A percentile compares a stretch with the other conserved stretches of the same genome.
Evolutionary conservation across 2,797 vertebrate genomes (phyloP).

Genomic region (Limosa lapponica): DNA sequence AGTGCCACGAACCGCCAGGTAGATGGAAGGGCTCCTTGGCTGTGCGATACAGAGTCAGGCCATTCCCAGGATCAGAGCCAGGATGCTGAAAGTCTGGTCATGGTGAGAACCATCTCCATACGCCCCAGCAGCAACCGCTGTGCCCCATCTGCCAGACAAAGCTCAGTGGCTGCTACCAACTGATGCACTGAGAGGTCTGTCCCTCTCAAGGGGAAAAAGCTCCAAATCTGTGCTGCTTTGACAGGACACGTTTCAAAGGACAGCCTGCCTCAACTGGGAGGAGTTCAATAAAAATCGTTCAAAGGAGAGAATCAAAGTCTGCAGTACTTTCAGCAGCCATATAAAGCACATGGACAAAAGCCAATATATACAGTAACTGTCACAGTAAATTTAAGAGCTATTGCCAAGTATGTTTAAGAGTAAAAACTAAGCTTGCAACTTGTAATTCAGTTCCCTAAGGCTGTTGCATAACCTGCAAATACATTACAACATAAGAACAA

Average conservation of each 20-base stretch:
- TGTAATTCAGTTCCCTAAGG: not conserved
- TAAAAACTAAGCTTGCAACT: conserved; percentile 10
- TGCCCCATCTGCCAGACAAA: not conserved
- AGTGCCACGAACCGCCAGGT: not conserved
- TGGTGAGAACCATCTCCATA: not conserved
- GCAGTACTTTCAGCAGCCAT: not conserved
- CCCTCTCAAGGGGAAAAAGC: not conserved
- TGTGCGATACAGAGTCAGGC: not conserved
- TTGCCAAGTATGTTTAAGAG: conserved; percentile 33
- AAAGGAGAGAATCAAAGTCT: not conserved
- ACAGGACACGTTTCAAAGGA: not conserved
- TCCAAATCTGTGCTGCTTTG: not conserved
- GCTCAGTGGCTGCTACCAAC: not conserved
- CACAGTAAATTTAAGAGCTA: not conserved
- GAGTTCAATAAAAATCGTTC: not conserved
- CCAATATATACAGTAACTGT: conserved; percentile 29
- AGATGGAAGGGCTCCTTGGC: not conserved
- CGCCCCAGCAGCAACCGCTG: not conserved
- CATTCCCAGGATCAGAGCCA: not conserved
- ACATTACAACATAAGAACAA: conserved; percentile 35
- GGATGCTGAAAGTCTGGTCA: not conserved
- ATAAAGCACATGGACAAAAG: conserved; percentile 7
- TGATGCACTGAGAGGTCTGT: not conserved
- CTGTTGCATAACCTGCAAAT: conserved; percentile 44
- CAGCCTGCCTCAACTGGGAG: not conserved